Conservation (phyloP, 92 coral and sea anemone species). For the Parazoanthus atlanticus region DNA sequence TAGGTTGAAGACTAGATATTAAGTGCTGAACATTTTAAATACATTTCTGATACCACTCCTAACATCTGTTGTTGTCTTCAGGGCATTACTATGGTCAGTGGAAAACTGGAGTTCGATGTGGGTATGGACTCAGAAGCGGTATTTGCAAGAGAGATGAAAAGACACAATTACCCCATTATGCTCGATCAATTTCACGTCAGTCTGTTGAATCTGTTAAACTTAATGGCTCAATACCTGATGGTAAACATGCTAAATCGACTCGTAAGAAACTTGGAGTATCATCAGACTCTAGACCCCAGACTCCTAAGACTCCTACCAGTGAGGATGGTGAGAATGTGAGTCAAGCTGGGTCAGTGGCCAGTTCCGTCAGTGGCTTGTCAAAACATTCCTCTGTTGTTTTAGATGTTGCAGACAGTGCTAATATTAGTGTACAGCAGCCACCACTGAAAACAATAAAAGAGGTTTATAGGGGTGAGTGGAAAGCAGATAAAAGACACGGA, state of each 20-base stretch:
- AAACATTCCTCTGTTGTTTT: constrained; percentile 57
- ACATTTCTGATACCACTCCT: background rate
- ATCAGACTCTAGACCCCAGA: constrained; percentile 44
- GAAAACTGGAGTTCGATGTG: constrained; percentile 92
- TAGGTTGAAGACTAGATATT: too few species aligned
- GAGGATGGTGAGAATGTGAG: constrained; percentile 63
- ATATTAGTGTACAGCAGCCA: constrained; percentile 4
- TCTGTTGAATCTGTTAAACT: constrained; percentile 76
- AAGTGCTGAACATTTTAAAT: background rate
- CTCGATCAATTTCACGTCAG: constrained; percentile 85
- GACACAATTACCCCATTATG: constrained; percentile 60
- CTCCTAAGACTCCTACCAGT: constrained; percentile 53
- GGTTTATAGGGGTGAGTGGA: constrained; percentile 87
- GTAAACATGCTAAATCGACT: constrained; percentile 29
- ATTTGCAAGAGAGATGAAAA: constrained; percentile 69
- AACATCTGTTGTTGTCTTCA: background rate
- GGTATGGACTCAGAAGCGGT: constrained; percentile 82
- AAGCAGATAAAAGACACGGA: constrained; percentile 86
- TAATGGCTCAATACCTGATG: constrained; percentile 72
- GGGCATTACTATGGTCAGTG: constrained; percentile 94
- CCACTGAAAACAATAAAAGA: constrained; percentile 67
- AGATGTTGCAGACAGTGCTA: constrained; percentile 9
- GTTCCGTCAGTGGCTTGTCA: constrained; percentile 73
- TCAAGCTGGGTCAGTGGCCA: constrained; percentile 63
- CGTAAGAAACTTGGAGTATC: constrained; percentile 40